These are phyloP conservation scores for Ophraella communa DNA, from an alignment of 2,888 invertebrate genomes.

Conservation along the genomic window DNA sequence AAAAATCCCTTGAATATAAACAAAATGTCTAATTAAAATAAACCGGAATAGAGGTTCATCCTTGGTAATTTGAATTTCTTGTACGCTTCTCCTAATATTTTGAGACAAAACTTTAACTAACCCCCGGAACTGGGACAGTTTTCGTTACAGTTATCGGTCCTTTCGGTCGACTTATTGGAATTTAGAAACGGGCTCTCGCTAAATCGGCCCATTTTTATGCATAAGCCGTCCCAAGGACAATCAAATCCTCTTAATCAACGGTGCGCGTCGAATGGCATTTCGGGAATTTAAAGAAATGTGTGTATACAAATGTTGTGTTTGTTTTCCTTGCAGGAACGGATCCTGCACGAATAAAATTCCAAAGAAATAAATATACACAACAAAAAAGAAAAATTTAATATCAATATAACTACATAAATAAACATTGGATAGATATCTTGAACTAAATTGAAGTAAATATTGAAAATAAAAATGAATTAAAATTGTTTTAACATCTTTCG, in stretches of 20 bases:
- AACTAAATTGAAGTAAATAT: no score
- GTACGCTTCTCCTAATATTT: not conserved
- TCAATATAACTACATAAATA: no score
- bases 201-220: constrained; percentile 42
- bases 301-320: constrained; percentile 15
- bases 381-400: no score
- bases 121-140: constrained; percentile 21
- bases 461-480: no score
- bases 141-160: constrained; percentile 36
- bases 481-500: no score
- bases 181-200: constrained; percentile 25
- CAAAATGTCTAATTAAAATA: no score
- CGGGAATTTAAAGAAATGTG: constrained; percentile 26
- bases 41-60: no score
- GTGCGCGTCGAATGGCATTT: constrained; percentile 33
- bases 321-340: not conserved
- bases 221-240: constrained; percentile 39
- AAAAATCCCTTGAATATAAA: no score
- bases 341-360: no score
- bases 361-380: no score
- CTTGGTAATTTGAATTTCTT: no score
- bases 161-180: constrained; percentile 35
- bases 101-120: constrained; percentile 10
- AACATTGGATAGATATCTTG: no score
- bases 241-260: constrained; percentile 41